Base-by-base conservation (phyloP, 1,140 invertebrate genomes). In the Drosophila oshimai region DNA sequence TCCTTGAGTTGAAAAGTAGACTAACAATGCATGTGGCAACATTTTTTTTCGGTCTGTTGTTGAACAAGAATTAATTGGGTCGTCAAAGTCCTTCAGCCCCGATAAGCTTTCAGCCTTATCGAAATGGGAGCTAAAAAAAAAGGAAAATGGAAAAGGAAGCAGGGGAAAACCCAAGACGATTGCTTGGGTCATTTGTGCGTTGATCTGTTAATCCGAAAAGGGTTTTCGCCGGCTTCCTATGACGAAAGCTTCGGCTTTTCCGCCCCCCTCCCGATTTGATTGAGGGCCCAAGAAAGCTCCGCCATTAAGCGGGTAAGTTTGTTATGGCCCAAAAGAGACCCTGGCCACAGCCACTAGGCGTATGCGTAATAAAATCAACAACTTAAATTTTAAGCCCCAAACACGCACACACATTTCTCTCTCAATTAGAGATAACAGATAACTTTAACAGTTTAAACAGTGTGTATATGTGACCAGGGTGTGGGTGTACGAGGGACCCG, bases 171-270 rank as follows among this genome's bases (percentile, higher is more conserved):
- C 74, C 50, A 47, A 79, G 64, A 79, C 74, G 70, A 71, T 67
- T 78, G 54, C 47, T 62, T 55, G 53, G 46, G 49, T 55, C 55
- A 47, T 73, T 71, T 86, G 65, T 80, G 80, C 51, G 71, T 64
- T 79, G 74, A 79, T 86, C 79, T 86, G 74, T 54, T 84, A 84
- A 84, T 84, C 75, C 80, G 36, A 61, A 75, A 84, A 80, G 61
- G 81, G 75, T 71, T 69, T 71, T 69, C 53, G 29, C 54, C 57
- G 26, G 39, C 22, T 49, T 60, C 28, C 41, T 46, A 46, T 29
- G 26, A 36, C 37, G 37, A 71, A 69, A 74, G 57, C 41, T 41
- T 28, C 20, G 55, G 65, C 44, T 62, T 58, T 72, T 39, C 36
- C 42, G 13, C 9, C 34, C 58, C n/a, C n/a, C n/a, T n/a, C n/a